A percentile compares a stretch with the other conserved stretches of the same genome.
Evolutionary conservation across 1,140 invertebrate species (phyloP).

Genomic region (Conopomorpha cramerella): DNA sequence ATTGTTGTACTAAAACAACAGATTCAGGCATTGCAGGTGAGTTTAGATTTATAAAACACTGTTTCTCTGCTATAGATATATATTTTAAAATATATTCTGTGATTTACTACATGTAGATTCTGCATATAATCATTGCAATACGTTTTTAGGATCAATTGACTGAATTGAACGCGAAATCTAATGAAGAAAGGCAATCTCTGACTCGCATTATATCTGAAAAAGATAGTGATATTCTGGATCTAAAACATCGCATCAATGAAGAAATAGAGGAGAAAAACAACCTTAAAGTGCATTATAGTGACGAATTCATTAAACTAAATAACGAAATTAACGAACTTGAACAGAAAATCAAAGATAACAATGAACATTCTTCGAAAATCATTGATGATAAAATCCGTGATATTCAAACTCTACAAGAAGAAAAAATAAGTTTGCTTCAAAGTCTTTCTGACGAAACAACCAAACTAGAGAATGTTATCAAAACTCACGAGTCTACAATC

Average conservation of each 20-base stretch:
- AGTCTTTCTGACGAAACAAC: constrained; percentile 28
- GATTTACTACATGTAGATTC: too few species aligned
- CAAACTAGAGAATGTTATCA: constrained; percentile 16
- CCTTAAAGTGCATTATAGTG: constrained; percentile 18
- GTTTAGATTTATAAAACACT: background rate
- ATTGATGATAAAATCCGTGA: constrained; percentile 35
- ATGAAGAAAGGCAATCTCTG: constrained; percentile 18
- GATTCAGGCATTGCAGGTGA: constrained; percentile 36
- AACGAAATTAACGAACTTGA: constrained; percentile 37
- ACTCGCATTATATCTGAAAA: constrained; percentile 18
- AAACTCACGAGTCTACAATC: constrained; percentile 7
- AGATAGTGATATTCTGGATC: constrained; percentile 23
- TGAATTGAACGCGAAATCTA: constrained; percentile 19
- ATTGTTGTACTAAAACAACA: constrained; percentile 28
- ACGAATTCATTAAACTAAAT: constrained; percentile 29
- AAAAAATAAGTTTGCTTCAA: constrained; percentile 31
- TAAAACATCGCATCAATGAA: constrained; percentile 36
- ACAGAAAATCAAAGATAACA: constrained; percentile 24
- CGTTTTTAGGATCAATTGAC: constrained; percentile 28
- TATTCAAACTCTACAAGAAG: constrained; percentile 37
- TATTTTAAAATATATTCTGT: too few species aligned
- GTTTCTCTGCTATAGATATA: too few species aligned
- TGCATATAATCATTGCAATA: too few species aligned
- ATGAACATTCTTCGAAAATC: constrained; percentile 19
- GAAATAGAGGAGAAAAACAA: constrained; percentile 32